phyloP scores from a whole-genome alignment of 1,140 invertebrate genomes.

The Oreohelix idahoensis region DNA sequence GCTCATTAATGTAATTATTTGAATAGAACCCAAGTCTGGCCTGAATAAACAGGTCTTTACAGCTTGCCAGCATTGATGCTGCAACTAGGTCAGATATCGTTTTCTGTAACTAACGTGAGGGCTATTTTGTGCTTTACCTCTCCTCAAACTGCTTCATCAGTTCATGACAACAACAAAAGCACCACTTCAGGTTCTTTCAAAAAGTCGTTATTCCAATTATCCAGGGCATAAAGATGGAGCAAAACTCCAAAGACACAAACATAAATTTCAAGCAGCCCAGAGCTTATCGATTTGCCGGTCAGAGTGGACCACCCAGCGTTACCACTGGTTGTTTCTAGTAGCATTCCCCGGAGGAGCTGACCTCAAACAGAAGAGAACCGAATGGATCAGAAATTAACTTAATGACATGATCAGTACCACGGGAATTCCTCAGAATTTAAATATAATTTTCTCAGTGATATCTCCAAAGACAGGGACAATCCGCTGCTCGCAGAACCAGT shows the following conservation, averaged over 20 bases:
- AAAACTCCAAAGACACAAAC: not conserved
- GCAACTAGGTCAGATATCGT: no score
- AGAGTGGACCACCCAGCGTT: not conserved
- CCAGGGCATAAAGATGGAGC: no score
- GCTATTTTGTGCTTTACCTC: no score
- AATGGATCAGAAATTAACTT: conserved; percentile 8
- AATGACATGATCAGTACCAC: not conserved
- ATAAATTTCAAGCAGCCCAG: not conserved
- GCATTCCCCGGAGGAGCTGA: not conserved
- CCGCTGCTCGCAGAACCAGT: not conserved
- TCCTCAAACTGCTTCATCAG: no score
- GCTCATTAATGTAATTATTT: no score
- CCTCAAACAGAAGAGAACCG: not conserved
- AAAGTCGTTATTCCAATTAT: no score
- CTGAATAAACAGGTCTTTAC: no score
- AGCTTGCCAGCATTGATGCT: no score
- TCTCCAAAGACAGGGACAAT: not conserved
- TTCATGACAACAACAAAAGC: no score
- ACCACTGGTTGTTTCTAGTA: conserved; percentile 2
- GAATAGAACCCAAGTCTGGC: no score
- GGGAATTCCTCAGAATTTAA: not conserved
- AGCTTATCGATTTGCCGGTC: not conserved
- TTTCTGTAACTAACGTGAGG: no score
- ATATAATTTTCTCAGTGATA: not conserved
- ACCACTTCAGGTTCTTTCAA: no score